phyloP scores from a whole-genome alignment of 2,797 vertebrate species.

The Dermochelys coriacea region DNA sequence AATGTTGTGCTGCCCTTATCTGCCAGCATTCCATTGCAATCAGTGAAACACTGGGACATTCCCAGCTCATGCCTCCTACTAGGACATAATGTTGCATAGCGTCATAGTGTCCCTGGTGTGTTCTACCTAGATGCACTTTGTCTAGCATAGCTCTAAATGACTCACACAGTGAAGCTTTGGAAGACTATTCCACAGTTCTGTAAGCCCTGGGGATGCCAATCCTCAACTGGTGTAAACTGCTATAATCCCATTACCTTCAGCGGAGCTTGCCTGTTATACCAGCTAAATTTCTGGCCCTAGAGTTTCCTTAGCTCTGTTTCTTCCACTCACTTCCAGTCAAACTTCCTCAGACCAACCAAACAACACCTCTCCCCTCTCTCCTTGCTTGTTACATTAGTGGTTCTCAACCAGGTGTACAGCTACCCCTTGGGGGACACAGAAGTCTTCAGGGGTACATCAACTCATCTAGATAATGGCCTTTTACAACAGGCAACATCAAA shows the following conservation, averaged over 20 bases:
- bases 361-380: background rate
- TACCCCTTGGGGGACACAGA: no score
- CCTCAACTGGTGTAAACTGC: background rate
- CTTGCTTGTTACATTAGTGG: background rate
- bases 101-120: rapidly evolving
- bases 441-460: no score
- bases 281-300: rapidly evolving
- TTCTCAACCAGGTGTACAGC: no score
- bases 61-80: conserved; percentile 17
- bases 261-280: background rate
- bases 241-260: background rate
- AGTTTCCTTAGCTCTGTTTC: background rate
- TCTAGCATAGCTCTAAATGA: background rate
- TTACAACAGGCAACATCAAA: no score
- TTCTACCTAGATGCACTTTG: background rate
- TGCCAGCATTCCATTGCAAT: background rate
- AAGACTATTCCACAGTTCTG: background rate
- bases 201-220: background rate
- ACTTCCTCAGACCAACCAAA: background rate
- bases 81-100: background rate
- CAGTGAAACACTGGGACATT: background rate
- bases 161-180: conserved; percentile 6
- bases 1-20: background rate
- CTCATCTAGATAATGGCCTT: no score
- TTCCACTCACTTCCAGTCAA: rapidly evolving